These are phyloP conservation scores for Oligia fasciuncula DNA, from an alignment of 2,888 invertebrate genomes.

Conservation along the genomic window DNA sequence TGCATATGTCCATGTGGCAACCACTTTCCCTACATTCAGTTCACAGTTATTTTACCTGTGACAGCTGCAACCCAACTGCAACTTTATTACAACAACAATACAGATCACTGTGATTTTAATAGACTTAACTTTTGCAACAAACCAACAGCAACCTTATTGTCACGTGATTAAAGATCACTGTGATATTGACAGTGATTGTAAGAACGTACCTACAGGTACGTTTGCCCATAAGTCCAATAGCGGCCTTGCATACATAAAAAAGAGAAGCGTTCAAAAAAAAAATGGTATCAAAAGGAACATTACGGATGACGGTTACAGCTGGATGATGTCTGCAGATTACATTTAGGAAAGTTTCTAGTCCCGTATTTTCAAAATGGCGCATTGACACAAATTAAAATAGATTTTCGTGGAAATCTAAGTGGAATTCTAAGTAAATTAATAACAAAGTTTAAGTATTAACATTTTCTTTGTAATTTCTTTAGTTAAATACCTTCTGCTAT, in stretches of 20 bases:
- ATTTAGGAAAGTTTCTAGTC: neutral
- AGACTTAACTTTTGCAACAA: neutral
- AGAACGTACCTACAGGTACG: neutral
- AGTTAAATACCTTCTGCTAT: neutral
- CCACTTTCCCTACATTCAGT: neutral
- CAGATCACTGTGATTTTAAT: neutral
- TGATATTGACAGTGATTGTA: too few species aligned
- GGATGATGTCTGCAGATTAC: neutral
- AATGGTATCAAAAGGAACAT: neutral
- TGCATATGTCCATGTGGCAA: neutral
- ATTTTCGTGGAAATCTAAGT: neutral
- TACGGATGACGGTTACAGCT: neutral
- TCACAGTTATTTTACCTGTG: neutral
- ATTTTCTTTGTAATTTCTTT: conserved; percentile 19
- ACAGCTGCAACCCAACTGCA: neutral
- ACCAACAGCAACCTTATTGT: neutral
- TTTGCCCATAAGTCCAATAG: too few species aligned
- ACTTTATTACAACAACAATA: too few species aligned
- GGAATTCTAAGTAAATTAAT: conserved; percentile 10
- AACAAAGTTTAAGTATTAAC: conserved; percentile 1
- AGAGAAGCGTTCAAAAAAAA: neutral
- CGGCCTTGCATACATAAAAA: neutral
- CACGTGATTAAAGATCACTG: neutral
- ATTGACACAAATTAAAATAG: neutral
- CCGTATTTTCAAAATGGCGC: neutral